A percentile compares a stretch with the other conserved stretches of the same genome.
Evolutionary conservation across 2,888 invertebrate species (phyloP).

Genomic region (Callosobruchus maculatus): DNA sequence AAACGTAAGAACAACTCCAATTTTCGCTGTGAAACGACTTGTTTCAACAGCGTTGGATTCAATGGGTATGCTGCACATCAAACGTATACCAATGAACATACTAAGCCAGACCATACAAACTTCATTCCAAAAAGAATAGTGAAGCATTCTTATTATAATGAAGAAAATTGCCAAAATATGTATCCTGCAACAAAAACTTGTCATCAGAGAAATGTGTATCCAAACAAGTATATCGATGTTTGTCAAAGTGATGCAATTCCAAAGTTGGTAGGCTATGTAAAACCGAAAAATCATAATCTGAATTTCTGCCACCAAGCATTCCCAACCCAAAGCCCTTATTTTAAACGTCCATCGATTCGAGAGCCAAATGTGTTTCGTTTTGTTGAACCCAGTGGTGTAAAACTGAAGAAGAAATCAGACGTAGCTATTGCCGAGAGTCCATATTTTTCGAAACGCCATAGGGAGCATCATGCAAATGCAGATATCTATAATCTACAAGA

Average conservation of each 20-base stretch:
- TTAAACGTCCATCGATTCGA: neutral
- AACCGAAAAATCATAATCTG: neutral
- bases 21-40: too few relatives aligned
- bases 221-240: neutral
- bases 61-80: neutral
- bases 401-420: neutral
- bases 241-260: neutral
- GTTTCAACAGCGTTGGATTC: too few relatives aligned
- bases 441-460: neutral
- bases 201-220: neutral
- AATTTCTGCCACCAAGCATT: neutral
- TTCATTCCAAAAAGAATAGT: neutral
- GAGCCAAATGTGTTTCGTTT: neutral
- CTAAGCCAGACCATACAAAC: neutral
- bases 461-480: neutral
- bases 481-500: neutral
- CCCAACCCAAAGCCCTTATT: neutral
- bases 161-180: neutral
- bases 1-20: too few relatives aligned
- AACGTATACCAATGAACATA: neutral
- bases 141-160: neutral
- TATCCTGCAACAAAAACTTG: neutral
- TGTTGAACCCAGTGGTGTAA: neutral
- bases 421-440: neutral
- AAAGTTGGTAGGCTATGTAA: neutral